Base-by-base conservation (phyloP, 2,797 vertebrate genomes). In the Kryptopterus vitreolus region DNA sequence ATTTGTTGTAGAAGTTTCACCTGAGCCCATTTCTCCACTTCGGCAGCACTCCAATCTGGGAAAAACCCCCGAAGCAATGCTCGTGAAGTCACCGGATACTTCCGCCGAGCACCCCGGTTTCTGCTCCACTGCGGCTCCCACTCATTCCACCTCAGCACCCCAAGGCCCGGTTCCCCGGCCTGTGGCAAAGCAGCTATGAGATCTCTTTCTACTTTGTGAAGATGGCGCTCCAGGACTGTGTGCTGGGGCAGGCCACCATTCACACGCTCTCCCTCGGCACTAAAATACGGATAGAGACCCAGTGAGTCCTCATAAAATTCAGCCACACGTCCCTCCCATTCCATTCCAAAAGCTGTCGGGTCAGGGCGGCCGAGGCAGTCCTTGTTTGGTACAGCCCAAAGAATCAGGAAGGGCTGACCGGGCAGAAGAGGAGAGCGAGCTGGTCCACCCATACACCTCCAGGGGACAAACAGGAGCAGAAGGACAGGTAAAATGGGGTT, bases 1-100 rank as follows among this genome's bases (percentile, higher is more conserved):
- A 35, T 76, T 35, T 82, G n/a, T 70, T 8, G 68, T 75, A 29
- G n/a, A 48, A 33, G 50, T 84, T 31, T 89, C 83, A 94, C 93
- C 93, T 91, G 85, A 69, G 94, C 92, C 94, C 94, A 94, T 86
- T 90, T 92, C 83, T 94, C 93, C 87, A 94, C 89, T 80, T 93
- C 92, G 4, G 89, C 92, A 0, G 88, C 62, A 3, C 80, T 92
- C 94, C 94, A 95, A 79, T 83, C 89, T 3, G 92, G 94, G 77
- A 95, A 94, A 86, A 94, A 94, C 3, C 68, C 46, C 62, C 81
- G 90, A 29, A 95, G 86, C 79, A 94, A 82, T 0, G 89, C 90
- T 57, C 89, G 90, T 0, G 94, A 94, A 18, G 91, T 90, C 35
- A 91, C 89, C 81, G 84, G 87, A 87, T 94, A 94, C 87, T 91